A percentile compares a stretch with the other conserved stretches of the same genome.
These are phyloP conservation scores for Rhinolophus ferrumequinum DNA, from an alignment of 2,113 vertebrate genomes.

Conservation along the genomic window DNA sequence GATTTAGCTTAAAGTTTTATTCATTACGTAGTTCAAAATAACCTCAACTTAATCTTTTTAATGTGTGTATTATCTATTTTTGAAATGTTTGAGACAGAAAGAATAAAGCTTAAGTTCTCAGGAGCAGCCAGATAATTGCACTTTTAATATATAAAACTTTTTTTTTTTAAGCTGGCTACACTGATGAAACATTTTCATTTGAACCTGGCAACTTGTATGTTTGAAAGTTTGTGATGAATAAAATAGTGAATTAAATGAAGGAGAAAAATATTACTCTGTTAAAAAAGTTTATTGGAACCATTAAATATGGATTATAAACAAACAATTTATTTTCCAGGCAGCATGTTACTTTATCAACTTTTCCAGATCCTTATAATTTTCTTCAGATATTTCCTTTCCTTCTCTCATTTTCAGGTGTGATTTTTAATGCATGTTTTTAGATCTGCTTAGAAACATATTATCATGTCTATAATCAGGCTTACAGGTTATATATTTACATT, in stretches of 20 bases:
- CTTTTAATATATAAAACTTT: conserved; percentile 53
- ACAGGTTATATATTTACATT: neutral
- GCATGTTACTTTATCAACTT: neutral
- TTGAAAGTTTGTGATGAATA: conserved; percentile 52
- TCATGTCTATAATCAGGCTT: neutral
- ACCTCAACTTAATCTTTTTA: conserved; percentile 50
- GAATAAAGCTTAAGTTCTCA: conserved; percentile 51
- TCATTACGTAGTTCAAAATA: conserved; percentile 61
- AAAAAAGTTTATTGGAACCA: neutral
- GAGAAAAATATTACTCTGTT: conserved; percentile 14
- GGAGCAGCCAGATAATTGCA: conserved; percentile 41
- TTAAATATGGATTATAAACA: conserved; percentile 31
- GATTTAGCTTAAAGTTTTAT: conserved; percentile 43
- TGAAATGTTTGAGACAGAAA: conserved; percentile 16
- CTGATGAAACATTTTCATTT: too few relatives aligned
- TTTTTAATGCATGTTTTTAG: conserved; percentile 40
- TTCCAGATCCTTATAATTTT: conserved; percentile 28
- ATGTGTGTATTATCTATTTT: conserved; percentile 40
- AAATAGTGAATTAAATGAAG: conserved; percentile 31
- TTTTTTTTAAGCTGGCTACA: neutral
- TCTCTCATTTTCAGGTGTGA: neutral
- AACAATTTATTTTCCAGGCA: conserved; percentile 40
- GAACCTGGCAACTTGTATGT: conserved; percentile 13
- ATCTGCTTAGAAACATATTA: neutral
- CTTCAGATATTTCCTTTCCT: neutral